phyloP scores from a whole-genome alignment of 2,797 vertebrate species.

The Zenarchopterus dispar region DNA sequence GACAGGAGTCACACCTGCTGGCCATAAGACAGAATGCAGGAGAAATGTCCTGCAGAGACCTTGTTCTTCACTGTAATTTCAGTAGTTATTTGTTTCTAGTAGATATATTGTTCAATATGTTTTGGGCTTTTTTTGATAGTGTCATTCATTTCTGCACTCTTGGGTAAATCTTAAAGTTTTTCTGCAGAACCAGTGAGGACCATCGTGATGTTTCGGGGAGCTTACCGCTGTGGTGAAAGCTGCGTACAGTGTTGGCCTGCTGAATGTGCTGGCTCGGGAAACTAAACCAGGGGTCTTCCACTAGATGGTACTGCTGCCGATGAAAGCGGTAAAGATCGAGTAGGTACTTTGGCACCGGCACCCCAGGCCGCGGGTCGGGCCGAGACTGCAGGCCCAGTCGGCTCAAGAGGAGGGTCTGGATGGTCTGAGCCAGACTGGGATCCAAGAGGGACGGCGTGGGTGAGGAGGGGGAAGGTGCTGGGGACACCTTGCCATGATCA shows the following conservation, averaged over 20 bases:
- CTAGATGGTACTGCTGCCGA: constrained; percentile 82
- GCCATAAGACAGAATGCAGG: not conserved
- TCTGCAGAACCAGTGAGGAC: not conserved
- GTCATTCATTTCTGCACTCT: no score
- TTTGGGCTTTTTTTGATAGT: no score
- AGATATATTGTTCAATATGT: no score
- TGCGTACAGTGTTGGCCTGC: constrained; percentile 85
- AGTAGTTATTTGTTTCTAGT: no score
- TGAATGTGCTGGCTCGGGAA: constrained; percentile 82
- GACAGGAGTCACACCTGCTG: not conserved
- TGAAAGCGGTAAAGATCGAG: constrained; percentile 86
- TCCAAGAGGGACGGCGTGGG: constrained; percentile 51
- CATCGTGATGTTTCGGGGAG: not conserved
- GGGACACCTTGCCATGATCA: constrained; percentile 62
- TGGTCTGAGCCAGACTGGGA: constrained; percentile 78
- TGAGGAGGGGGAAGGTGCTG: constrained; percentile 32
- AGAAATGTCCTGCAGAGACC: no score
- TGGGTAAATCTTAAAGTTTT: not conserved
- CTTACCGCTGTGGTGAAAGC: constrained; percentile 86
- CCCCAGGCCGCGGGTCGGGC: constrained; percentile 77
- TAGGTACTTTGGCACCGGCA: constrained; percentile 81
- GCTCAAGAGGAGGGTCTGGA: constrained; percentile 83
- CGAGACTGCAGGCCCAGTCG: constrained; percentile 83
- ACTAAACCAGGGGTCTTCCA: constrained; percentile 79
- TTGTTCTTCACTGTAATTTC: not conserved